A percentile compares a stretch with the other conserved stretches of the same genome.
Evolutionary conservation across 2,888 invertebrate species (phyloP).

Genomic region (Andrena dorsata): DNA sequence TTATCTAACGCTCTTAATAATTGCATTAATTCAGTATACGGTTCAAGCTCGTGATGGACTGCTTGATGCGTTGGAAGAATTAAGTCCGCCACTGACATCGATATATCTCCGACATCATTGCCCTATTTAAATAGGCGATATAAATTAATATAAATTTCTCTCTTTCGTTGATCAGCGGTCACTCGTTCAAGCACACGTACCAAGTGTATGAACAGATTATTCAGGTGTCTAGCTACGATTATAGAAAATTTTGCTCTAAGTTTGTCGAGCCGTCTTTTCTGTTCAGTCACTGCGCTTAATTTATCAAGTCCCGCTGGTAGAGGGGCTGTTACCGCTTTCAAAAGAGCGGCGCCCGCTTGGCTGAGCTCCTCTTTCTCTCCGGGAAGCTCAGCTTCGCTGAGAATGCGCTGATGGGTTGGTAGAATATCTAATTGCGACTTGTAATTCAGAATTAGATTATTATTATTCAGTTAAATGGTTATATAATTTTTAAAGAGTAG

Average conservation of each 20-base stretch:
- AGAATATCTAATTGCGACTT: conserved; percentile 90
- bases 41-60: conserved; percentile 94
- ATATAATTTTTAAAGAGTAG: neutral
- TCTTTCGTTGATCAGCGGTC: neutral
- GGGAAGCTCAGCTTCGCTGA: conserved; percentile 91
- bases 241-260: conserved; percentile 92
- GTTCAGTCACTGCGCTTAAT: conserved; percentile 93
- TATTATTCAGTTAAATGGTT: neutral
- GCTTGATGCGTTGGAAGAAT: conserved; percentile 91
- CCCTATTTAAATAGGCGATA: conserved; percentile 83
- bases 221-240: conserved; percentile 94
- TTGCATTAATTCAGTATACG: conserved; percentile 96
- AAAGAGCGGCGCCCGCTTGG: conserved; percentile 90
- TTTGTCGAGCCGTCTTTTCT: conserved; percentile 91
- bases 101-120: conserved; percentile 90
- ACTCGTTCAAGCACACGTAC: conserved; percentile 81
- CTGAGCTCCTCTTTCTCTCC: conserved; percentile 88
- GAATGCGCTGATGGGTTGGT: conserved; percentile 88
- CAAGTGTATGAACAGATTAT: conserved; percentile 97
- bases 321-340: conserved; percentile 88
- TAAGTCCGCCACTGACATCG: conserved; percentile 85
- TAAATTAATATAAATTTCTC: neutral
- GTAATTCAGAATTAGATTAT: conserved; percentile 52
- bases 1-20: conserved; percentile 95
- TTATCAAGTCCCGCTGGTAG: conserved; percentile 81